Base-by-base conservation (phyloP, 2,888 invertebrate genomes). In the Chirona hameri region DNA sequence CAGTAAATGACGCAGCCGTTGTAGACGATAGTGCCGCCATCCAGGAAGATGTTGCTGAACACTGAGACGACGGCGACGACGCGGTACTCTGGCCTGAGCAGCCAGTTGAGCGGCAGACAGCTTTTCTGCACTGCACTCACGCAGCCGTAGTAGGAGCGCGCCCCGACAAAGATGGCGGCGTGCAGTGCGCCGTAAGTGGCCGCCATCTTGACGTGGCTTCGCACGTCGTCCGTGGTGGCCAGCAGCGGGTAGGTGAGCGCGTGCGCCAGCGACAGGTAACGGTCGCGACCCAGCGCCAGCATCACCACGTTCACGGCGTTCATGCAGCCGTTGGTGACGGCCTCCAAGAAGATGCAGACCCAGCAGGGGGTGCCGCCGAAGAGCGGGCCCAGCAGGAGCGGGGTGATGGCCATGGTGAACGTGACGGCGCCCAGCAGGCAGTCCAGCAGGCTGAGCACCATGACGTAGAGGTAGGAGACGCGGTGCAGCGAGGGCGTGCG, bases 281-380 rank as follows among this genome's bases (percentile, higher is more conserved):
- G 72, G 72, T 72, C 72, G 15, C 72, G 29, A 15, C 72, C 31
- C 29, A 72, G 31, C 29, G 72, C 31, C 29, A 72, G 72, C 72
- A 72, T 72, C 72, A 72, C 14, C 72, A 72, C 27, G 29, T 72
- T 29, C 15, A 31, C 21, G 72, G 72, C 72, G 72, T 72, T 72
- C 72, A 72, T 72, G 72, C 29, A 31, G 29, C 29, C 31, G 72
- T 72, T 72, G 18, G 27, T 31, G 29, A 31, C 10, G 14, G 14
- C 31, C 18, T 31, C 72, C 15, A 72, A 21, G 29, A 10, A 29
- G 72, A 27, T 7, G 72, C 72, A 72, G 31, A 29, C 18, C 10
- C 27, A 18, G 72, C 18, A 27, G 5, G 29, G 15, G 10, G 31
- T 27, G 72, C 72, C 72, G 31, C 72, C 72, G 31, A 31, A 5